Evolutionary conservation across 2,888 invertebrate species (phyloP), one percentile per base, ranked within the genome.

Genomic region (Tinea trinotella): DNA sequence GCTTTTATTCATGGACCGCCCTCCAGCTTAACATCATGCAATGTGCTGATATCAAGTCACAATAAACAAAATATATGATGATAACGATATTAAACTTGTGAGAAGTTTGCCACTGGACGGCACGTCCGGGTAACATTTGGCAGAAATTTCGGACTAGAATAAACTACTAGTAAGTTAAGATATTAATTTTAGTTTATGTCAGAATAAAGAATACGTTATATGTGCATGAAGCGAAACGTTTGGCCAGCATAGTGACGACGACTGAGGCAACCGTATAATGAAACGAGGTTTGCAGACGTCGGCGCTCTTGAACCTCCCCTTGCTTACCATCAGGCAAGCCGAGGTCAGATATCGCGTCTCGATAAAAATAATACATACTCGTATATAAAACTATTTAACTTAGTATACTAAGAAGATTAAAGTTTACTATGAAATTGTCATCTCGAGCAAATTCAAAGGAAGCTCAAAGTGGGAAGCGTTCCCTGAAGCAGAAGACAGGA

Each of bases 401-500:
- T 40, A 40, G 40, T 40, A 15, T 13, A 15, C 13, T 40, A 15
- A 40, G 15, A 46, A n/a, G n/a, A 46, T 18, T 46, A 19, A 46
- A 46, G 46, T 19, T 46, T 46, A 50, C 24, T 50, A 50, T 67
- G 66, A 67, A n/a, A 68, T 70, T 63, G 64, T 62, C 59, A 58
- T 55, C 63, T 59, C 58, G 60, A 62, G 66, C 62, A 75, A 71
- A 70, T 72, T 63, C 63, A 62, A 68, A 71, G 68, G 65, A 50
- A 50, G 18, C 50, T 24, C 50, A 24, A 24, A 20, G 50, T 50
- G 24, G 50, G 52, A 13, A 18, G 64, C 58, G 63, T 61, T 65
- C 66, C 62, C 65, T 63, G 63, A 64, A 67, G 68, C 64, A 68
- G 64, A 76, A 74, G 75, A 74, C 76, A 74, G 76, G 76, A 78